phyloP scores from a whole-genome alignment of 2,888 invertebrate genomes.

The Metalampra italica region DNA sequence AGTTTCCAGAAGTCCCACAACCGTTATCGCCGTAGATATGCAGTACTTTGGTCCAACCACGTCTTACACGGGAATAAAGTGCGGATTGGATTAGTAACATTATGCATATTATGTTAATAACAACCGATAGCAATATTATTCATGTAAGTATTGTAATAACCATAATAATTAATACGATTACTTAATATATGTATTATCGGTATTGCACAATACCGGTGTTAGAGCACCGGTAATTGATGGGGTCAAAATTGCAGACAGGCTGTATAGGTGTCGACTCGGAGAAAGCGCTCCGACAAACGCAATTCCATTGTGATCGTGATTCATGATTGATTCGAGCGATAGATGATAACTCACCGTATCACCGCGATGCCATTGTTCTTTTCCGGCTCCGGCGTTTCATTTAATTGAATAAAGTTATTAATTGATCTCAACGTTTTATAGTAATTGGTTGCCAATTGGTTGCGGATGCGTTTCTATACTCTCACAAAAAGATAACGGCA shows the following conservation, averaged over 20 bases:
- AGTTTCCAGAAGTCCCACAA: too few species aligned
- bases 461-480: conserved; percentile 2
- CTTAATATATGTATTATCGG: conserved; percentile 8
- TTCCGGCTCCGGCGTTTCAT: conserved; percentile 38
- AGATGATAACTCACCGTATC: conserved; percentile 48
- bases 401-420: conserved; percentile 22
- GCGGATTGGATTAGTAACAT: too few species aligned
- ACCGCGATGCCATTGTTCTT: conserved; percentile 53
- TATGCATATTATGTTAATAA: too few species aligned
- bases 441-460: conserved; percentile 13
- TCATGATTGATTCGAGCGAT: conserved; percentile 53
- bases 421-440: not conserved
- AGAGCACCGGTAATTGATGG: conserved; percentile 35
- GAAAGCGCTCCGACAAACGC: conserved; percentile 44
- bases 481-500: not conserved
- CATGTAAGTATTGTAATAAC: too few species aligned
- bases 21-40: too few species aligned
- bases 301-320: conserved; percentile 61
- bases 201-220: conserved; percentile 25
- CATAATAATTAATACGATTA: too few species aligned
- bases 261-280: conserved; percentile 30
- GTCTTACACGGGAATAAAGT: too few species aligned
- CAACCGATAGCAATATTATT: too few species aligned
- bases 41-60: too few species aligned
- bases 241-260: conserved; percentile 47